Conservation (phyloP, 2,888 invertebrate species). For the Philereme transversata region DNA sequence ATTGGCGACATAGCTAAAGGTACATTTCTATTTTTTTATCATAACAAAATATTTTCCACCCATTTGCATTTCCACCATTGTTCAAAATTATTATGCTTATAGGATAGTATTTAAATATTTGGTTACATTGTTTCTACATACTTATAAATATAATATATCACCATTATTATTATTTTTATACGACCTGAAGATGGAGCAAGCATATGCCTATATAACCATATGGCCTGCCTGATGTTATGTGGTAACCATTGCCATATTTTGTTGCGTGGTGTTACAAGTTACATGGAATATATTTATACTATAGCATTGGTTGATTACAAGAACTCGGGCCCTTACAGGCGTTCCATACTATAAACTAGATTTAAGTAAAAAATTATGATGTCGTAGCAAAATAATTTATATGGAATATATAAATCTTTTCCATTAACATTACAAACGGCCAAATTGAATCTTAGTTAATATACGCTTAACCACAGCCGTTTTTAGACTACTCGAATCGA, state of each 20-base stretch:
- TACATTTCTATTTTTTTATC: slow-evolving; percentile 2
- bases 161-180: background rate
- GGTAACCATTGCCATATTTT: background rate
- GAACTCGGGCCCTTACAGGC: too few species aligned
- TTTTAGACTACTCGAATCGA: slow-evolving; percentile 16
- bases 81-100: slow-evolving; percentile 2
- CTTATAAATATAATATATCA: slow-evolving; percentile 2
- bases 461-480: slow-evolving; percentile 29
- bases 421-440: slow-evolving; percentile 32
- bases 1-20: too few species aligned
- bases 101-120: slow-evolving; percentile 8
- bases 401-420: slow-evolving; percentile 32
- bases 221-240: too few species aligned
- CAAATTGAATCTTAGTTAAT: slow-evolving; percentile 13
- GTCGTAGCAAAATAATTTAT: slow-evolving; percentile 45
- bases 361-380: too few species aligned
- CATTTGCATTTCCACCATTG: slow-evolving; percentile 2
- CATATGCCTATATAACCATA: too few species aligned
- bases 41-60: background rate
- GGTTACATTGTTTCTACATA: slow-evolving; percentile 13
- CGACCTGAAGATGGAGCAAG: too few species aligned
- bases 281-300: too few species aligned
- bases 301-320: too few species aligned
- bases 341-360: too few species aligned
- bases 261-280: too few species aligned